Evolutionary conservation across 2,113 vertebrate species (phyloP), one percentile per base, ranked within the genome.

Genomic region (Uropsilus gracilis): DNA sequence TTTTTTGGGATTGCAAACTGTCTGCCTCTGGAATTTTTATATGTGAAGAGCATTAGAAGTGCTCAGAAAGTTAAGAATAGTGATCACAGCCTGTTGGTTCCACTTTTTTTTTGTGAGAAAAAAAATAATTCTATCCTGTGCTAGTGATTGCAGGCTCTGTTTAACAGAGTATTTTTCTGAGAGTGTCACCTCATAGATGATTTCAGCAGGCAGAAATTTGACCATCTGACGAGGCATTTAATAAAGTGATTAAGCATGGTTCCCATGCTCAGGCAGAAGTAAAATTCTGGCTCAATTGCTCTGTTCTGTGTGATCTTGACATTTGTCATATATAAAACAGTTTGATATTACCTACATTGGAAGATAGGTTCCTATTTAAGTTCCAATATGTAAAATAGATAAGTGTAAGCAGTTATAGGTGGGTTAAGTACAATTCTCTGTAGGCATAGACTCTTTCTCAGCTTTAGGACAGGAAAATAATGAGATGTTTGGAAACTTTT

Each of bases 401-500:
- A 76, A 34, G 76, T 24, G 12, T 22, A 42, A 11, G 1, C 69
- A 57, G 37, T 39, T 55, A 53, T 18, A 86, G 64, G 17, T 84
- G 53, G 34, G 4, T 92, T 75, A 61, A 88, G 53, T 37, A 80
- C 30, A 46, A 64, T 72, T 88, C 63, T 75, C 20, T 11, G 2
- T 76, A 69, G 46, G 85, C 39, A 92, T 68, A 90, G 75, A 81
- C 84, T 87, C 10, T 42, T 82, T 85, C 48, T 37, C 34, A 68
- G 73, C 30, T 90, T 90, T 85, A 53, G 61, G 75, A 64, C 28
- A 86, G 55, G 61, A 93, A 76, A 82, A 86, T 82, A 75, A 72
- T 82, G 59, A 90, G n/a, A 11, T 91, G 81, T 77, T 90, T 90
- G 59, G 78, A 86, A 72, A 76, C 24, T 68, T 94, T 71, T 84